Evolutionary conservation across 2,113 vertebrate species (phyloP), one percentile per base, ranked within the genome.

Genomic region (Pelmatolapia mariae): DNA sequence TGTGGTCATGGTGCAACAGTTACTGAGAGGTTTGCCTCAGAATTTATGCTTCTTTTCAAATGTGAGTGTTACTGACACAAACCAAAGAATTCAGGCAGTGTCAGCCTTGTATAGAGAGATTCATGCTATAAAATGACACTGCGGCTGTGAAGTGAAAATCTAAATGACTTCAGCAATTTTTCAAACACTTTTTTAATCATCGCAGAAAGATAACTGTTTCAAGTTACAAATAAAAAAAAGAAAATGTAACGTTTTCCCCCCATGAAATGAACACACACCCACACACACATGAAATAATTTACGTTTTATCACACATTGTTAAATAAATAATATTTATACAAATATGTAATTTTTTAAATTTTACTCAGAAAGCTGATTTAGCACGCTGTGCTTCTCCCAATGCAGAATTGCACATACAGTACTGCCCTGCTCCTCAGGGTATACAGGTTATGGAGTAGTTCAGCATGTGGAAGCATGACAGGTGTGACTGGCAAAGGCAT

Each of bases 241-340:
- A 83, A 87, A 86, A 84, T 8, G 43, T 83, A 87, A 80, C 1
- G 3, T 82, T 85, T 29, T 8, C 2, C 10, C 45, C 43, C 71
- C 40, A 24, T 47, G 15, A 45, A 47, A 81, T 83, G 82, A 68
- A 68, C 33, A 52, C 78, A 83, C 18, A 83, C 18, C 33, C 29
- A 80, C 26, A 87, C 24, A 78, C 22, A 80, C 24, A 71, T 3
- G 22, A 71, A 78, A 87, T 57, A 22, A 71, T n/a, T 50, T 26
- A 81, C 16, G 7, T 81, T 54, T 83, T 83, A 53, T 79, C 71
- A 89, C 19, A 47, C 7, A 80, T 50, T 52, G 5, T 78, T 4
- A 73, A 83, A 88, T 76, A 87, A 90, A 94, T 85, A 89, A 85
- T 56, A 87, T 82, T 50, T 26, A 52, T 87, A 90, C 43, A 92